Percentiles rank a stretch among this genome's conserved stretches.
Evolutionary conservation across 2,888 invertebrate genomes (phyloP).

Genomic region (Glaucopsyche alexis): DNA sequence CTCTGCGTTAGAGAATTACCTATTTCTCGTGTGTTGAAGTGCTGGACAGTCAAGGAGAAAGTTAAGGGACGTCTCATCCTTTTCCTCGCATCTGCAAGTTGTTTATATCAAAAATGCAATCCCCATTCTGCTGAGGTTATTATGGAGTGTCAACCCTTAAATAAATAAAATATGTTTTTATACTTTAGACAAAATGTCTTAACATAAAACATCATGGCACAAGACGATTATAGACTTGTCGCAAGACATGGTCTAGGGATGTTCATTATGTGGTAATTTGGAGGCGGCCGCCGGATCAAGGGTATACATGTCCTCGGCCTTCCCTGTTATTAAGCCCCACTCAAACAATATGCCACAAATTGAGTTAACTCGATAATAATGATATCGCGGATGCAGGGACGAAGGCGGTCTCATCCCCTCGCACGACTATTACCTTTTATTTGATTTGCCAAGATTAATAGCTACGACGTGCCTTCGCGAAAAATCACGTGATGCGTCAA

Average conservation of each 20-base stretch:
- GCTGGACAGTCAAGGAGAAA: no score
- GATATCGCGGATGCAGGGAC: constrained; percentile 68
- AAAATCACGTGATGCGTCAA: constrained; percentile 43
- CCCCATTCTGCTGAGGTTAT: no score
- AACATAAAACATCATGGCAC: background rate
- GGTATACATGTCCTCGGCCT: constrained; percentile 68
- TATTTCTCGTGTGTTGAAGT: no score
- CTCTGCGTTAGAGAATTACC: no score
- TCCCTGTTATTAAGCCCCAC: constrained; percentile 76
- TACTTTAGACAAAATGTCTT: no score
- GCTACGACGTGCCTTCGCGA: constrained; percentile 56
- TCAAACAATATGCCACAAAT: constrained; percentile 79
- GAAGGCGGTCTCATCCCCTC: constrained; percentile 49
- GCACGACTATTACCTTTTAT: constrained; percentile 65
- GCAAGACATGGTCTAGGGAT: constrained; percentile 40
- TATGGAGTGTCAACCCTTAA: background rate
- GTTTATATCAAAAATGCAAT: no score
- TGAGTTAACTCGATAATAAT: constrained; percentile 79
- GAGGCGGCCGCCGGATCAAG: constrained; percentile 53
- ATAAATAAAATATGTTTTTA: no score
- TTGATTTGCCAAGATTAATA: constrained; percentile 73
- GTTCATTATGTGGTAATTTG: constrained; percentile 46
- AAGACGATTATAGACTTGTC: constrained; percentile 17
- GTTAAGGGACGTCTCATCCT: no score
- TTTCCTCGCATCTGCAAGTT: no score